Percentiles rank a stretch among this genome's conserved stretches.
Conservation (phyloP, 2,888 invertebrate genomes). For the Chironomus tentans region DNA sequence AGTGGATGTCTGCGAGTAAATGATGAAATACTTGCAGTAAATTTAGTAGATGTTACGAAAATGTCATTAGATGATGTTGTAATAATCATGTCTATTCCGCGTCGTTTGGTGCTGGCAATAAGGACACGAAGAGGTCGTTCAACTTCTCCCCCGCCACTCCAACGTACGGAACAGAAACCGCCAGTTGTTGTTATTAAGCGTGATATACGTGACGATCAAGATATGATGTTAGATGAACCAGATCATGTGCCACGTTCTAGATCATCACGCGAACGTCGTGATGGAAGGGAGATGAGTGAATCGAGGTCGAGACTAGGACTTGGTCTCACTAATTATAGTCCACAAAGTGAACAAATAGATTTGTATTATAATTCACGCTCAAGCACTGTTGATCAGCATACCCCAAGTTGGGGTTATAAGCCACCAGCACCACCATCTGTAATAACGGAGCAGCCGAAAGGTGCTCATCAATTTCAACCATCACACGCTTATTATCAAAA, state of each 20-base stretch:
- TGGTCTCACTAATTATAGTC: conserved; percentile 56
- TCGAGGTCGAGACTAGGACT: conserved; percentile 67
- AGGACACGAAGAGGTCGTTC: conserved; percentile 65
- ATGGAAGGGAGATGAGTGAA: conserved; percentile 69
- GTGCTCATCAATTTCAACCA: conserved; percentile 68
- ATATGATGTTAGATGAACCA: conserved; percentile 47
- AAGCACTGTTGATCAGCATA: conserved; percentile 46
- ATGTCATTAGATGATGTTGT: conserved; percentile 99
- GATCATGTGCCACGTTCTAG: conserved; percentile 45
- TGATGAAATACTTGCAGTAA: conserved; percentile 96
- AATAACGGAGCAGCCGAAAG: conserved; percentile 84
- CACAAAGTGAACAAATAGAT: conserved; percentile 60
- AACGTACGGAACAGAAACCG: conserved; percentile 71
- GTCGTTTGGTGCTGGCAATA: conserved; percentile 87
- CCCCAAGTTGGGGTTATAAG: conserved; percentile 43
- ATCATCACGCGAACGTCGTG: conserved; percentile 48
- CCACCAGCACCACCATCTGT: conserved; percentile 64
- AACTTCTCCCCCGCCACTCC: conserved; percentile 44
- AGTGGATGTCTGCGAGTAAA: conserved; percentile 84
- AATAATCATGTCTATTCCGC: conserved; percentile 97
- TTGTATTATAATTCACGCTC: conserved; percentile 74
- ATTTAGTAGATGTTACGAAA: conserved; percentile 92
- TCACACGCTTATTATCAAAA: conserved; percentile 73
- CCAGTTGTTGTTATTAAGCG: conserved; percentile 87
- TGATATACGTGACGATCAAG: conserved; percentile 75